Evolutionary conservation across 2,113 vertebrate genomes (phyloP).

Genomic region (Bos javanicus): DNA sequence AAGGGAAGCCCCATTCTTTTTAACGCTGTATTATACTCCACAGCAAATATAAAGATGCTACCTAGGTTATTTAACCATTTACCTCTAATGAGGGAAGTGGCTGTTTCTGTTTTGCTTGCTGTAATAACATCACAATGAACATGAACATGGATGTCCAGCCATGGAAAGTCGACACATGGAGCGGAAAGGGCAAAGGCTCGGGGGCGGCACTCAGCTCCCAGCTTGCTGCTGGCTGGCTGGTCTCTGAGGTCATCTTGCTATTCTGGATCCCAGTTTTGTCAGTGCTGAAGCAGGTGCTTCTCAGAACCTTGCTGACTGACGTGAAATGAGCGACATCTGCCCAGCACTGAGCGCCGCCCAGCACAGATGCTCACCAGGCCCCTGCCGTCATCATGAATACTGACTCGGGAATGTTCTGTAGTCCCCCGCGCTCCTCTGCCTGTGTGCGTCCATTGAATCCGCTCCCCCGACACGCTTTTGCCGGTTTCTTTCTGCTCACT

Average conservation of each 20-base stretch:
- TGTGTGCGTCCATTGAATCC: not conserved
- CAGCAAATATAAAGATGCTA: not conserved
- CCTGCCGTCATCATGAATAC: rapidly evolving
- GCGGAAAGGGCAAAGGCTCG: no score
- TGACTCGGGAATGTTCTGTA: rapidly evolving
- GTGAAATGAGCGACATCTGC: not conserved
- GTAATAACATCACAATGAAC: not conserved
- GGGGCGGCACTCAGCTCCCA: not conserved
- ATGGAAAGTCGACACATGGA: not conserved
- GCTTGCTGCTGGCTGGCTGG: not conserved
- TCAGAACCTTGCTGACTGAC: not conserved
- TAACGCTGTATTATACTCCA: not conserved
- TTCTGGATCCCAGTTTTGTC: not conserved
- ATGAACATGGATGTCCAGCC: not conserved
- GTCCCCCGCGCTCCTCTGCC: not conserved
- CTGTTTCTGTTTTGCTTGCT: not conserved
- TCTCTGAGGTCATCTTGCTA: not conserved
- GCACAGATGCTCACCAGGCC: no score
- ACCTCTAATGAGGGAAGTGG: not conserved
- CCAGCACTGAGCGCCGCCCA: not conserved
- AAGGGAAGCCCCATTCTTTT: not conserved
- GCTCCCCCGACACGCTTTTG: not conserved
- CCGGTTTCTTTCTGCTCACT: not conserved
- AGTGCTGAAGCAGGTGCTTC: not conserved
- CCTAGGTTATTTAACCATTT: not conserved